Base-by-base conservation (phyloP, 2,797 vertebrate genomes). In the Sebastolobus alascanus region DNA sequence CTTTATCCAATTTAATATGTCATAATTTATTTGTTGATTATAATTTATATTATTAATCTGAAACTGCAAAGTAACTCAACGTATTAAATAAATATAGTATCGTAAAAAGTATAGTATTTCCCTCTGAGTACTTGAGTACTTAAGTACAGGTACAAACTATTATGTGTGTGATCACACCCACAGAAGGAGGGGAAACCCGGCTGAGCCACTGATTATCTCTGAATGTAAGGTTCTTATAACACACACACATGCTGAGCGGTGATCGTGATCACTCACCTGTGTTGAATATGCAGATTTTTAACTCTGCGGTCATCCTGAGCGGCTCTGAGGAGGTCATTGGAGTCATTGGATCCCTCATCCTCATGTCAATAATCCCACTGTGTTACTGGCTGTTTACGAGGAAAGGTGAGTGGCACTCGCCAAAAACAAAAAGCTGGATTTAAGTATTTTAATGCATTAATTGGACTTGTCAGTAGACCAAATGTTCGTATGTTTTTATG, bases 361-460 rank as follows among this genome's bases (percentile, higher is more conserved):
- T 94, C 20, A 69, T 94, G 43, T 78, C 83, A n/a, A 1, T 93
- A 27, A 78, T 93, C 13, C 90, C 89, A 12, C 63, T 93, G 46
- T 87, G 73, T 63, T 90, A 71, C 74, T 91, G 89, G 86, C 70
- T 94, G 60, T 84, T 88, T 52, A 70, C 18, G 29, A 87, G 35
- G 25, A 88, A 75, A 87, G 92, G 90, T 93, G 84, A 93, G 94
- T 90, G 35, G 11, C 5, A 35, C 64, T 80, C 54, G 68, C 27
- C 73, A 3, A 37, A 37, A 66, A 13, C 18, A 54, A 54, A 22
- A 54, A 22, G 52, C 52, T 54, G 52, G 3, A 31, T 67, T 37
- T 35, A 2, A n/a, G 5, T 20, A 14, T 58, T 27, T 66, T 9
- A 11, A 4, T 54, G 31, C 18, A 46, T 37, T 60, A 50, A 71